Conservation (phyloP, 2,113 vertebrate species). For the Alaudala cheleensis region DNA sequence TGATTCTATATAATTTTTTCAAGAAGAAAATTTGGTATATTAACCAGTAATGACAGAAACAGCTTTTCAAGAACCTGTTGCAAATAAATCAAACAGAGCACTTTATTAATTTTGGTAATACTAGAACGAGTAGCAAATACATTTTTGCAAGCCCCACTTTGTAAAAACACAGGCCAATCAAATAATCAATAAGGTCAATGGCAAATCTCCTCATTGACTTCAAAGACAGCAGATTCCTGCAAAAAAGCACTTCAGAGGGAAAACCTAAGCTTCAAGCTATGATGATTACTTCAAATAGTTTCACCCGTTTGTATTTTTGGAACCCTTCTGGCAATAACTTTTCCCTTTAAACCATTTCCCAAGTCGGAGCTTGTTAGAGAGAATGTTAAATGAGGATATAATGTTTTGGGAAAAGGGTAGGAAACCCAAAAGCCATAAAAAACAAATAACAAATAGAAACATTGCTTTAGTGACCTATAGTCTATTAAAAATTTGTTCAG, state of each 20-base stretch:
- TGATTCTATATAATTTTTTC: neutral
- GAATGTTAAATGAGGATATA: conserved; percentile 4
- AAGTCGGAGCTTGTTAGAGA: conserved; percentile 23
- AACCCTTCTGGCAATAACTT: conserved; percentile 19
- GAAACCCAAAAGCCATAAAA: conserved; percentile 5
- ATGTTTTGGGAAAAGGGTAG: conserved; percentile 33
- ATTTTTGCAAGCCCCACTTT: neutral
- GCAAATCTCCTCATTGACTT: neutral
- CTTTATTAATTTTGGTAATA: neutral
- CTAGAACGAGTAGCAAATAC: neutral
- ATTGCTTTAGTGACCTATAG: neutral
- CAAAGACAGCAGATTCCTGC: neutral
- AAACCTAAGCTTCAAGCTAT: conserved; percentile 3
- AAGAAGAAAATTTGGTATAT: neutral
- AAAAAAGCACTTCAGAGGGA: neutral
- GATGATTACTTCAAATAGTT: conserved; percentile 10
- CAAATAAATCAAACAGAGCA: neutral
- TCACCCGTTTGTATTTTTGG: conserved; percentile 27
- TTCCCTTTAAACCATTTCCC: conserved; percentile 18
- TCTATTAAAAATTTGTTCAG: neutral
- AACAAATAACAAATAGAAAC: conserved; percentile 17
- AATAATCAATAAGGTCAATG: neutral
- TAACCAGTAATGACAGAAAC: neutral
- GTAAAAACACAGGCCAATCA: neutral
- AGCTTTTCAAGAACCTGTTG: neutral